phyloP scores from a whole-genome alignment of 2,888 invertebrate genomes.

The Drosophila peninsularis region DNA sequence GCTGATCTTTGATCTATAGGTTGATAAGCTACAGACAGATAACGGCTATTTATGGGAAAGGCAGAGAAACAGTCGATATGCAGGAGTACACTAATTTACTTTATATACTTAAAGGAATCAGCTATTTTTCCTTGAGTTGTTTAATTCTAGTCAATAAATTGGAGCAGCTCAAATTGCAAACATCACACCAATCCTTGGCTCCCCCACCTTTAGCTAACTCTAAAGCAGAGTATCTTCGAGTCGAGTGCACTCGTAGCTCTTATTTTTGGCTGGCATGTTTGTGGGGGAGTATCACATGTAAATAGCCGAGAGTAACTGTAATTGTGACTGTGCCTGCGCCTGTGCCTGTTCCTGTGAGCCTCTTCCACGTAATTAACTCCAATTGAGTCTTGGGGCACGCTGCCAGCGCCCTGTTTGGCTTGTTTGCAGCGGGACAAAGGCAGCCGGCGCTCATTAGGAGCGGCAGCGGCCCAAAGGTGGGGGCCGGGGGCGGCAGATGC shows the following conservation, averaged over 20 bases:
- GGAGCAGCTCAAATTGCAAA: neutral
- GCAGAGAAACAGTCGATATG: no score
- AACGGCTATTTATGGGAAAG: no score
- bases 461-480: neutral
- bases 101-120: no score
- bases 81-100: no score
- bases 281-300: slow-evolving; percentile 45
- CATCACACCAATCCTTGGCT: neutral
- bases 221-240: slow-evolving; percentile 3
- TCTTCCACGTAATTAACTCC: slow-evolving; percentile 77
- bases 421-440: slow-evolving; percentile 37
- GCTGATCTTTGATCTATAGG: no score
- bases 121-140: no score
- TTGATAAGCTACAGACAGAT: no score
- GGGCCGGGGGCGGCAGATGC: neutral
- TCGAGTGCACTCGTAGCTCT: neutral
- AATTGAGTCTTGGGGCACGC: slow-evolving; percentile 66
- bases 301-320: slow-evolving; percentile 43
- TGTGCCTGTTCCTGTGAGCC: slow-evolving; percentile 37
- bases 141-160: neutral
- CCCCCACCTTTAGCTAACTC: no score
- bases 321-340: slow-evolving; percentile 20
- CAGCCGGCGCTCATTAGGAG: slow-evolving; percentile 61
- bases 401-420: slow-evolving; percentile 67
- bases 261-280: slow-evolving; percentile 15